Base-by-base conservation (phyloP, 1,140 invertebrate species). In the Neodiprion fabricii region DNA sequence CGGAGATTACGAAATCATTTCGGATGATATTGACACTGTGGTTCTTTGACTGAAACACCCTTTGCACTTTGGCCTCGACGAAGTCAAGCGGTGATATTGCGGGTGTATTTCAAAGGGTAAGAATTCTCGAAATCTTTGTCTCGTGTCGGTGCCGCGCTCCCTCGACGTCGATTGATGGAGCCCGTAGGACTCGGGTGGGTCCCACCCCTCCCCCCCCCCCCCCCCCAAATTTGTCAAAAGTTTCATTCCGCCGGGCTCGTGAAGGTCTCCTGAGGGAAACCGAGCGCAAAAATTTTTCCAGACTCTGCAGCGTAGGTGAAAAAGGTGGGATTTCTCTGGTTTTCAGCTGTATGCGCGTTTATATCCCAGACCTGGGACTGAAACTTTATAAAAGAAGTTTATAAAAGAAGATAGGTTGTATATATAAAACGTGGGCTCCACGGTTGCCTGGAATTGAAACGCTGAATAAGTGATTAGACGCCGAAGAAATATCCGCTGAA, bases 351-450 rank as follows among this genome's bases (percentile, higher is more conserved):
- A 40, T 5, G 28, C 28, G 28, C 28, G 28, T 40, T 40, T 40
- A 40, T 40, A 40, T 3, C 28, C 28, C 28, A 40, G 28, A 40
- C 28, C 11, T 61, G 53, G 8, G 11, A 9, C 53, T 61, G 8
- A 61, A 61, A 61, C 53, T 61, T 61, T 61, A 61, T 61, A 61
- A 61, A n/a, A 61, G 53, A 61, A 61, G 53, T 40, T 40, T 40
- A 40, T 40, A 40, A 40, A 61, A 61, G 53, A 61, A 61, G 53
- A 61, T 17, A 61, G 53, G 53, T 40, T 40, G 28, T 40, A 40
- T 61, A 61, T 9, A 17, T 17, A 12, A 8, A 61, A 12, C 11
- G 53, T 61, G 53, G 8, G 53, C 0, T 40, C 28, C 28, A 40
- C 28, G 28, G 28, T 40, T 40, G 28, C 28, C 28, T 40, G 53